Percentiles rank a stretch among this genome's conserved stretches.
phyloP scores from a whole-genome alignment of 92 coral and sea anemone genomes.

The Parazoanthus darwini region DNA sequence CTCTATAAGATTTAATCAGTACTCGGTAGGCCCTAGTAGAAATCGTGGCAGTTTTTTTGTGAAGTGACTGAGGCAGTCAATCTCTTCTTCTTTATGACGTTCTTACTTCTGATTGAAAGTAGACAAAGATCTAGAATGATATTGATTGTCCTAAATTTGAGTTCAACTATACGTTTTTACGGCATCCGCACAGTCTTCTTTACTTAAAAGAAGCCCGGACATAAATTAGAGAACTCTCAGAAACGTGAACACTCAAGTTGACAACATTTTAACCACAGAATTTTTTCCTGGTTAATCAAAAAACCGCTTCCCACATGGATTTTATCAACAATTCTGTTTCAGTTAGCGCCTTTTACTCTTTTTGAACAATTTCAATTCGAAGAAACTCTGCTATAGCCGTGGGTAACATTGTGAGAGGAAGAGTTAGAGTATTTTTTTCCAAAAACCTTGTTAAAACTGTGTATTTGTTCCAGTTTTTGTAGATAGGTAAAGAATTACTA shows the following conservation, averaged over 20 bases:
- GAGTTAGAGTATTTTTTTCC: too few species aligned
- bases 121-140: too few species aligned
- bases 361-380: too few species aligned
- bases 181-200: not conserved
- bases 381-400: too few species aligned
- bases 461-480: too few species aligned
- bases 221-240: not conserved
- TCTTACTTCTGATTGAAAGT: not conserved
- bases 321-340: not conserved
- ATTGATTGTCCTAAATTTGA: not conserved
- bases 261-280: not conserved
- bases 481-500: too few species aligned
- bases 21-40: not conserved
- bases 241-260: not conserved
- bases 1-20: not conserved
- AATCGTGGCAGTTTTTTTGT: too few species aligned
- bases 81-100: not conserved
- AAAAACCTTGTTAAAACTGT: too few species aligned
- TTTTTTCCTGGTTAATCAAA: too few species aligned
- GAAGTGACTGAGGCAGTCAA: not conserved
- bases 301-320: not conserved
- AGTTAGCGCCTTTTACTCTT: not conserved
- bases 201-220: not conserved
- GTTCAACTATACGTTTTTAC: not conserved
- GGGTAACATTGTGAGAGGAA: too few species aligned